A percentile compares a stretch with the other conserved stretches of the same genome.
These are phyloP conservation scores for Tenthredo amoena DNA, from an alignment of 2,888 invertebrate species.

Conservation along the genomic window DNA sequence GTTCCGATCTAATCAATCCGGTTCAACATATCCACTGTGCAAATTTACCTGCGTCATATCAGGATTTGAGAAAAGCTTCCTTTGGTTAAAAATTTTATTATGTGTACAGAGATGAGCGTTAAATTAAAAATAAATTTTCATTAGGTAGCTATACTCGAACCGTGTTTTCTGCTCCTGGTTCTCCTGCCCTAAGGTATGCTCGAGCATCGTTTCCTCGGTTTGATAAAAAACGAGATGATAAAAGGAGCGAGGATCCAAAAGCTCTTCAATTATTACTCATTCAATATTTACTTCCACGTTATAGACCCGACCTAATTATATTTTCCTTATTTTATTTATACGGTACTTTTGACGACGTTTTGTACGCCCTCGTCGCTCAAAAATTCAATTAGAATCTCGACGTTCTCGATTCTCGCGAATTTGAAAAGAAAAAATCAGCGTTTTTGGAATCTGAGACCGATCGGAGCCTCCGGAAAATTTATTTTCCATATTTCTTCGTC, in stretches of 20 bases:
- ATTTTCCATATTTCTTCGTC: no score
- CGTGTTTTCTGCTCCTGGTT: not conserved
- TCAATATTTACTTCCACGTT: conserved; percentile 3
- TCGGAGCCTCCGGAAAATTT: no score
- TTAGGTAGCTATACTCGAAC: not conserved
- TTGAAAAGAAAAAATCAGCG: not conserved
- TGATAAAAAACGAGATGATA: not conserved
- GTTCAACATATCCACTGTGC: not conserved
- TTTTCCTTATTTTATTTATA: not conserved
- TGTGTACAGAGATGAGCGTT: not conserved
- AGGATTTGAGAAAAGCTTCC: not conserved
- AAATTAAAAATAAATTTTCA: not conserved
- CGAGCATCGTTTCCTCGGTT: not conserved
- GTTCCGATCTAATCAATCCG: conserved; percentile 20
- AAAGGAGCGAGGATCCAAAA: not conserved
- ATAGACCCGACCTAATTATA: not conserved
- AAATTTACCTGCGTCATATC: not conserved
- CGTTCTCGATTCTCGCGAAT: not conserved
- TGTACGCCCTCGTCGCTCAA: not conserved
- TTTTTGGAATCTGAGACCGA: not conserved
- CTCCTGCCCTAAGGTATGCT: not conserved
- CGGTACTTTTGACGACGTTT: not conserved
- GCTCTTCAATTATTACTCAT: not conserved
- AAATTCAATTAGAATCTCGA: not conserved
- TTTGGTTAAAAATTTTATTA: not conserved